These are phyloP conservation scores for Acleris laterana DNA, from an alignment of 2,888 invertebrate species.

Conservation along the genomic window DNA sequence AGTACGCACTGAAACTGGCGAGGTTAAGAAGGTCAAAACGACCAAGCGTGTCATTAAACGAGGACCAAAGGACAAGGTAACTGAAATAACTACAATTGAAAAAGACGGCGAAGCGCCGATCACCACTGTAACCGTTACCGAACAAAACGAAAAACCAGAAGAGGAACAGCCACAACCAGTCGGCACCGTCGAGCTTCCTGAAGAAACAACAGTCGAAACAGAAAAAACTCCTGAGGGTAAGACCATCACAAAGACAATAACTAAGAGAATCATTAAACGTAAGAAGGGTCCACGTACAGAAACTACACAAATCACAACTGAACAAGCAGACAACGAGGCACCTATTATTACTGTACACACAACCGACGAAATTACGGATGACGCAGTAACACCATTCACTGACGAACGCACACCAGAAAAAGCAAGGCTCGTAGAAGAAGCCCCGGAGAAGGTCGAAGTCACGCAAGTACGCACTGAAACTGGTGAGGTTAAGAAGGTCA, in stretches of 20 bases:
- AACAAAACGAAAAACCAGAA: constrained; percentile 35
- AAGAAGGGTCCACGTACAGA: constrained; percentile 1
- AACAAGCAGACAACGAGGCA: not conserved
- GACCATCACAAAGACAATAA: not conserved
- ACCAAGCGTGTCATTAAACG: not conserved
- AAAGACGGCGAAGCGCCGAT: not conserved
- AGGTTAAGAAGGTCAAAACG: not conserved
- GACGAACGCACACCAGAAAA: not conserved
- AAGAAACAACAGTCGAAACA: constrained; percentile 54
- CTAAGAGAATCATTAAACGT: constrained; percentile 5
- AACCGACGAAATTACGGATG: not conserved
- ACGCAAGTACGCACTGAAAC: constrained; percentile 24
- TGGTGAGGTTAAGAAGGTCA: constrained; percentile 12
- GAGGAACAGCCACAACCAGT: constrained; percentile 57
- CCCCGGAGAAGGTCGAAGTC: not conserved
- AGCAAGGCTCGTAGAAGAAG: not conserved
- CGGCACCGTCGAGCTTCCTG: constrained; percentile 61
- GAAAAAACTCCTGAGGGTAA: constrained; percentile 8
- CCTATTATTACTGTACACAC: constrained; percentile 6
- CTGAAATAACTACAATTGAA: not conserved
- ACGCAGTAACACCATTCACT: not conserved
- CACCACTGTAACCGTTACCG: constrained; percentile 1
- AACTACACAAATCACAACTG: constrained; percentile 15
- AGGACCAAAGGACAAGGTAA: not conserved
- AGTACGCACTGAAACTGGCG: not conserved